Percentiles rank a stretch among this genome's conserved stretches.
Conservation (phyloP, 2,113 vertebrate genomes). For the Erythrolamprus reginae region DNA sequence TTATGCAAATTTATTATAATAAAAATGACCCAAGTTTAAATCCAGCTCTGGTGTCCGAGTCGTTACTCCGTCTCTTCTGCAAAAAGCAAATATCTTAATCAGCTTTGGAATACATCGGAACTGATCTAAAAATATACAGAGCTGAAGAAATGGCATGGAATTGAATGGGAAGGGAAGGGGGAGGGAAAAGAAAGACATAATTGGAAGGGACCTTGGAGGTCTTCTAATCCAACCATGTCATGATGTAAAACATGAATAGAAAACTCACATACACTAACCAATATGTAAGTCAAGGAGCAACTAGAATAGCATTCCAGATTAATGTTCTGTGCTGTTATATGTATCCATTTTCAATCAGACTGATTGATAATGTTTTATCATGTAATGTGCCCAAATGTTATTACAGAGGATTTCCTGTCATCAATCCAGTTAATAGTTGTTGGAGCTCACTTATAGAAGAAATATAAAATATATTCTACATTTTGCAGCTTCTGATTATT, state of each 20-base stretch:
- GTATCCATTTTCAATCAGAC: not conserved
- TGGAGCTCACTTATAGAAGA: constrained; percentile 13
- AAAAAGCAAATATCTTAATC: not conserved
- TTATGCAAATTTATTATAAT: no score
- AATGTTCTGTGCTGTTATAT: not conserved
- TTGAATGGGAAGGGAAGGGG: no score
- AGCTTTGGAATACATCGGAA: not conserved
- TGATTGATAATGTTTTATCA: not conserved
- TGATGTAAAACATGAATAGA: not conserved
- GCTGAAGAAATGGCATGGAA: no score
- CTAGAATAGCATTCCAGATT: not conserved
- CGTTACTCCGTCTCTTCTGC: no score
- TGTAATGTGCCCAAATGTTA: constrained; percentile 59
- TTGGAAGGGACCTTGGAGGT: not conserved
- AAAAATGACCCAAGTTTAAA: no score
- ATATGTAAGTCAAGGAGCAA: not conserved
- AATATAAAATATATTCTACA: constrained; percentile 36
- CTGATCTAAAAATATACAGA: not conserved
- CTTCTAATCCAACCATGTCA: not conserved
- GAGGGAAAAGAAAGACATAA: not conserved
- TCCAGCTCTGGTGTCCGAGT: no score
- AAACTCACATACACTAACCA: not conserved
- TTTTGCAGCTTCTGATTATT: constrained; percentile 59
- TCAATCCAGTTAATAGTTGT: constrained; percentile 57
- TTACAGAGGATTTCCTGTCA: constrained; percentile 59